Evolutionary conservation across 2,888 invertebrate genomes (phyloP).

Genomic region (Mechanitis mazaeus): DNA sequence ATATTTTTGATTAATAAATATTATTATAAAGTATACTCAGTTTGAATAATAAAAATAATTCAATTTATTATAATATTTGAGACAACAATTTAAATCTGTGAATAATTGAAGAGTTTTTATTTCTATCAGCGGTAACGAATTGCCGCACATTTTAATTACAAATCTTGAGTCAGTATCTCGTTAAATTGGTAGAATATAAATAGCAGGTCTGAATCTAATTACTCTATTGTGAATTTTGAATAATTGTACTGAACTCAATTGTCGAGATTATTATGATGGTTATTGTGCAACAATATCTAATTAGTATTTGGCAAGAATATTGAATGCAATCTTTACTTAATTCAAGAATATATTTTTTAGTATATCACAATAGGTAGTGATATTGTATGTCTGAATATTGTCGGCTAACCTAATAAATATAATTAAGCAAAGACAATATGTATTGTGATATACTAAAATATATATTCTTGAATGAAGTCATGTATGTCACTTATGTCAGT

Average conservation of each 20-base stretch:
- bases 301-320: not conserved
- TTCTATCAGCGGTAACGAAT: not conserved
- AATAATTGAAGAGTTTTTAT: slow-evolving; percentile 1
- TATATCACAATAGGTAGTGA: no score
- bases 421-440: no score
- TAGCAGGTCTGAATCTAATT: slow-evolving; percentile 10
- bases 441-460: no score
- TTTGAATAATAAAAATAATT: not conserved
- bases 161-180: slow-evolving; percentile 13
- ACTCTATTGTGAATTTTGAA: slow-evolving; percentile 14
- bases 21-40: no score
- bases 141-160: slow-evolving; percentile 15
- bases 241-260: not conserved
- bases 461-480: no score
- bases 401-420: no score
- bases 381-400: no score
- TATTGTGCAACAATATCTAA: not conserved
- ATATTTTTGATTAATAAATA: no score
- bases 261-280: not conserved
- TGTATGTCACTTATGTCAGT: no score
- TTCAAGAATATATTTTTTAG: not conserved
- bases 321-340: not conserved
- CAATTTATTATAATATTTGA: not conserved
- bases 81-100: not conserved
- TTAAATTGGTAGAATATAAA: slow-evolving; percentile 11